Percentiles rank a stretch among this genome's conserved stretches.
phyloP scores from a whole-genome alignment of 1,140 invertebrate species.

The Pantala flavescens region DNA sequence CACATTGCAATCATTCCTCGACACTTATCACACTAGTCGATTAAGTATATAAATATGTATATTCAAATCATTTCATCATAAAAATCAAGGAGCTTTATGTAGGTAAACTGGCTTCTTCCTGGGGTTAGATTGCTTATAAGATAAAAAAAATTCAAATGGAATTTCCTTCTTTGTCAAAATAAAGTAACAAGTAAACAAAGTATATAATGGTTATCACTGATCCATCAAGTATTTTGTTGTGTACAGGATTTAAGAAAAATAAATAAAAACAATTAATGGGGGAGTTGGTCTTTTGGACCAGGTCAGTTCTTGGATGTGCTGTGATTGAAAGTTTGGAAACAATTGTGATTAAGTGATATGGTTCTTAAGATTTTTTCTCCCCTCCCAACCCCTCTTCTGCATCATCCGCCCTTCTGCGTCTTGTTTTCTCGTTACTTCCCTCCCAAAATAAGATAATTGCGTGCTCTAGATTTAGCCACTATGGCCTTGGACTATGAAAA shows the following conservation, averaged over 20 bases:
- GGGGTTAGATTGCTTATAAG: neutral
- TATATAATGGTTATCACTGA: constrained; percentile 7
- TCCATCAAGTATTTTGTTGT: neutral
- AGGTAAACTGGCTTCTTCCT: neutral
- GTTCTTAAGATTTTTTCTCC: neutral
- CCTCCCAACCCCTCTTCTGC: neutral
- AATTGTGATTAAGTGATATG: neutral
- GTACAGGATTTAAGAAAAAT: neutral
- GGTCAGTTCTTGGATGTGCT: constrained; percentile 7
- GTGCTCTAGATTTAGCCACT: neutral
- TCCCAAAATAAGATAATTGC: neutral
- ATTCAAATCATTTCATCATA: neutral
- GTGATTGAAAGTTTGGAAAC: neutral
- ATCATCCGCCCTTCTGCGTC: neutral
- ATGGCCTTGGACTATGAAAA: neutral
- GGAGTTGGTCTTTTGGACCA: neutral
- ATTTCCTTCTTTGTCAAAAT: neutral
- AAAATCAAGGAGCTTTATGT: constrained; percentile 7
- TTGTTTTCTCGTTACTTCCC: neutral
- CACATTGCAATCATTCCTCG: constrained; percentile 7
- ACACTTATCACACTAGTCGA: constrained; percentile 1
- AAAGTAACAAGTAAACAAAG: neutral
- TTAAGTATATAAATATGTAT: neutral
- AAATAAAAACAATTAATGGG: neutral
- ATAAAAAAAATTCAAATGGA: neutral